These are phyloP conservation scores for Anser cygnoides DNA, from an alignment of 2,113 vertebrate genomes.

Conservation along the genomic window DNA sequence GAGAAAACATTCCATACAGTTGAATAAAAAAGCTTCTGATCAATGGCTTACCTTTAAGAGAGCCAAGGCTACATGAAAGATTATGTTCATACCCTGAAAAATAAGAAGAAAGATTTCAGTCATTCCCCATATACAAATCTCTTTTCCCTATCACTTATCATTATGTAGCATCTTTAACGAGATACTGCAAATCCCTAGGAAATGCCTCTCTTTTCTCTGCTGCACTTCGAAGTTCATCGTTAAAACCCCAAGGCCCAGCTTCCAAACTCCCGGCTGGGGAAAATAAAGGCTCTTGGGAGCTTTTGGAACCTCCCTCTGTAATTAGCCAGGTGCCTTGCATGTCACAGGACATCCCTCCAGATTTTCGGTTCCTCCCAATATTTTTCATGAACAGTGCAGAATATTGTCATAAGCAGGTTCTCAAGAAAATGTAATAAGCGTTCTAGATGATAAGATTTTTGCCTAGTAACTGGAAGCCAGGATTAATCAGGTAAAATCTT, in stretches of 20 bases:
- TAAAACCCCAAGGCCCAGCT: not conserved
- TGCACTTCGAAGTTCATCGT: not conserved
- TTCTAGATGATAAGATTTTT: not conserved
- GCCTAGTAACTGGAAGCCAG: not conserved
- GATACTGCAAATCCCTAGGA: not conserved
- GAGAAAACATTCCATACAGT: not conserved
- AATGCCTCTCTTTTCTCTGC: not conserved
- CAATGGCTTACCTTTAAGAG: conserved; percentile 90
- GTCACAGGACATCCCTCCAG: not conserved
- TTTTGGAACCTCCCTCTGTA: not conserved
- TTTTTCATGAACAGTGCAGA: not conserved
- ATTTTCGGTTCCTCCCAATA: not conserved
- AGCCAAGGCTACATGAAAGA: conserved; percentile 97
- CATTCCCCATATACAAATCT: not conserved
- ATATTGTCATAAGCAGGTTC: not conserved
- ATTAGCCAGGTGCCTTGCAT: not conserved
- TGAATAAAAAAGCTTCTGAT: conserved; percentile 1
- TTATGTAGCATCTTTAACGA: not conserved
- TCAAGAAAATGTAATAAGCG: not conserved
- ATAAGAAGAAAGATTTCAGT: conserved; percentile 30
- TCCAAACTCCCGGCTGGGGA: not conserved
- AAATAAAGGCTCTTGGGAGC: not conserved
- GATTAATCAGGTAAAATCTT: not conserved
- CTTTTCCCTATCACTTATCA: not conserved
- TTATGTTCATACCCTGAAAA: conserved; percentile 93